These are phyloP conservation scores for Corvus cornix DNA, from an alignment of 2,113 vertebrate genomes.

Conservation along the genomic window DNA sequence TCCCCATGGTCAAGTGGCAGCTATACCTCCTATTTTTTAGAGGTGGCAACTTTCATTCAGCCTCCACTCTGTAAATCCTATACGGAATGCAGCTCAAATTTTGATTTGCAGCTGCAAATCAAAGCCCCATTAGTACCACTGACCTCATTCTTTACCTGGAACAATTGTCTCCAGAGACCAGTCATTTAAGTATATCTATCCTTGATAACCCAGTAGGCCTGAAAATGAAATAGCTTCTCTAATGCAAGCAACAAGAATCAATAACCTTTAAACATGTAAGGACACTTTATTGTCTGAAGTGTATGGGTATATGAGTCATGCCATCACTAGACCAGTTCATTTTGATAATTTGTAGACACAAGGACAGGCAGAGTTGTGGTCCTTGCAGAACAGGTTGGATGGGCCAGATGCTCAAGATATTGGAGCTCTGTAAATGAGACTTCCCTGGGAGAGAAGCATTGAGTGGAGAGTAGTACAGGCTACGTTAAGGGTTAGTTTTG, in stretches of 20 bases:
- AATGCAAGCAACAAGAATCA: constrained; percentile 64
- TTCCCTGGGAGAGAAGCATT: neutral
- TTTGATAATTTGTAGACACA: neutral
- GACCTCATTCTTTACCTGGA: constrained; percentile 58
- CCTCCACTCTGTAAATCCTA: neutral
- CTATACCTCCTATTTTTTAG: fast-evolving
- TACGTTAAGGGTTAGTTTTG: neutral
- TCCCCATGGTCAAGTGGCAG: neutral
- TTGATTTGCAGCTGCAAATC: neutral
- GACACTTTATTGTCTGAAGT: constrained; percentile 38
- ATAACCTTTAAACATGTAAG: constrained; percentile 70
- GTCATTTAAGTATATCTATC: constrained; percentile 61
- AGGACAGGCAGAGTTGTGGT: neutral
- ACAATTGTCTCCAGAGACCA: constrained; percentile 43
- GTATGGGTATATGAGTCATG: constrained; percentile 6
- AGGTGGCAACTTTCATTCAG: neutral
- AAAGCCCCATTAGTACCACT: constrained; percentile 34
- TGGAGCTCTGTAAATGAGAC: neutral
- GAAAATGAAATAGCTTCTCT: constrained; percentile 68
- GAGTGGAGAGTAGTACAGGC: neutral
- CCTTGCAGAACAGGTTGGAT: neutral
- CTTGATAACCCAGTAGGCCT: constrained; percentile 35
- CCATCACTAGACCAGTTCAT: constrained; percentile 5
- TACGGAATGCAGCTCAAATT: neutral
- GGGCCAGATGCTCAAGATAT: neutral